Conservation (phyloP, 2,797 vertebrate genomes). For the Mormyrops attenuatus region DNA sequence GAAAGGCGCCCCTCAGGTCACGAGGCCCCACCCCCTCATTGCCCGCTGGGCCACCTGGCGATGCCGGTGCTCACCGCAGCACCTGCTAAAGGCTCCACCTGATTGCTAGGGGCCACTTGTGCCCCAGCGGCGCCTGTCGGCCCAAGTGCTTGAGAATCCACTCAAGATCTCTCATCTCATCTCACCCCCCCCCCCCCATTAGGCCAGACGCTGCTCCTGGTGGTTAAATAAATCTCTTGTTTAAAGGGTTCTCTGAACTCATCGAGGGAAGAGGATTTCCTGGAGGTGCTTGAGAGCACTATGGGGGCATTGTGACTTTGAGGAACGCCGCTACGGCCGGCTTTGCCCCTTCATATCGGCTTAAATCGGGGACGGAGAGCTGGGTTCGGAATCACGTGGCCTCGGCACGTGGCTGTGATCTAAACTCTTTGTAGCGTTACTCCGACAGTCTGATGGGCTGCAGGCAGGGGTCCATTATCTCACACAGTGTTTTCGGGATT, state of each 20-base stretch:
- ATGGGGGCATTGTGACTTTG: conserved; percentile 10
- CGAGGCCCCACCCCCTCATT: not conserved
- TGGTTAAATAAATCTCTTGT: conserved; percentile 28
- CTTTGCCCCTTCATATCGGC: not conserved
- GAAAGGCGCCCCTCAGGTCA: not conserved
- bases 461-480: not conserved
- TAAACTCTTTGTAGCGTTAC: not conserved
- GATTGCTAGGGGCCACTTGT: conserved; percentile 21
- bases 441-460: not conserved
- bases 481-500: not conserved
- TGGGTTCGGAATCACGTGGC: not conserved
- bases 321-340: not conserved
- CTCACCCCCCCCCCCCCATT: not conserved
- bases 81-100: not conserved
- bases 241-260: conserved; percentile 23
- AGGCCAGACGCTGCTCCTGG: conserved; percentile 15
- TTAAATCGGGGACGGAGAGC: conserved; percentile 1
- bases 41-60: not conserved
- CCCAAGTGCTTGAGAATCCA: conserved; percentile 17
- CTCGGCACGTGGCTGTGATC: not conserved
- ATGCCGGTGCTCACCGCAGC: not conserved
- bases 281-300: conserved; percentile 23
- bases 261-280: conserved; percentile 13
- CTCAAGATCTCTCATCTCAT: conserved; percentile 13
- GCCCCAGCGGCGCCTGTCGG: not conserved